Base-by-base conservation (phyloP, 2,113 vertebrate species). In the Poicephalus gulielmi region DNA sequence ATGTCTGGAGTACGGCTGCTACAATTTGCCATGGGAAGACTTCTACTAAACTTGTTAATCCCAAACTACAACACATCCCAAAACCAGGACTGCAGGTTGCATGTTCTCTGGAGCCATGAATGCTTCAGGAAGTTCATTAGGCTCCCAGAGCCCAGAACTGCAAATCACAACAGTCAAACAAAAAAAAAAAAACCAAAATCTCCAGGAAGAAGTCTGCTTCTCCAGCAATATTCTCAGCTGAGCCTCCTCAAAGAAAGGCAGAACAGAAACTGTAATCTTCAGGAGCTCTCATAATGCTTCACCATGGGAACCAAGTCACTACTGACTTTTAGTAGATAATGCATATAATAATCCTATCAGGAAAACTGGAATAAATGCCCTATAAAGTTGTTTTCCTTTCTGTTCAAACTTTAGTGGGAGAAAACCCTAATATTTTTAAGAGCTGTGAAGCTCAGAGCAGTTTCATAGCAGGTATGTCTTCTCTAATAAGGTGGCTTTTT, bases 401-500 rank as follows among this genome's bases (percentile, higher is more conserved):
- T 83, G 4, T 53, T 86, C 60, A 90, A 39, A 53, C 9, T 84
- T 91, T 0, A 63, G 28, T 30, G 7, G 14, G 41, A 47, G 43
- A 59, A 27, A 77, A 22, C 31, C 9, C 44, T 63, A 46, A 19
- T 68, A 43, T 79, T 88, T 79, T 81, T 52, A 69, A 52, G 55
- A 71, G 35, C 47, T 64, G 19, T 63, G 67, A 92, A 92, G 30
- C 64, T 86, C 67, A 63, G 44, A 84, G n/a, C 53, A 77, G 37
- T 95, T 62, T 83, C 83, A 43, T 47, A 88, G 80, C 52, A 92
- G 68, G n/a, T 83, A 52, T 17, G 2, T 37, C 46, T 86, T 85
- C 33, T 92, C 57, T 90, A 95, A 95, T 75, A 90, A 70, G 46
- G n/a, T 43, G 64, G 30, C 10, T 86, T 86, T 50, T 73, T 71